These are phyloP conservation scores for Chionodraco myersi DNA, from an alignment of 2,113 vertebrate genomes.

Conservation along the genomic window DNA sequence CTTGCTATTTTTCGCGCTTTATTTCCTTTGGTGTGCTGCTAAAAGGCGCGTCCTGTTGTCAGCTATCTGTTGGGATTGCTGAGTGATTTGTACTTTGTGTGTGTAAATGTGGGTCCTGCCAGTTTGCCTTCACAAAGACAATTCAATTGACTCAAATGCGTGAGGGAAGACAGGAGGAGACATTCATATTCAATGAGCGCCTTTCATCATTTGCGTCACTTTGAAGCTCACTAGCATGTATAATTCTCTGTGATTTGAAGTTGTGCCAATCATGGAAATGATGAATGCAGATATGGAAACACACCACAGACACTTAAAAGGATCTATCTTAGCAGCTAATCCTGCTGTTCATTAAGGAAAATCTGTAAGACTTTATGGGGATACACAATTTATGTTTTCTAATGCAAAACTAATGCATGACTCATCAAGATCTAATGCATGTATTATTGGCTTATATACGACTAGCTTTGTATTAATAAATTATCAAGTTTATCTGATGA, in stretches of 20 bases:
- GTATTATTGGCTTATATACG: conserved; percentile 15
- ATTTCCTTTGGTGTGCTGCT: conserved; percentile 29
- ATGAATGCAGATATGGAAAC: conserved; percentile 55
- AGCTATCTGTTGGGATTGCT: conserved; percentile 48
- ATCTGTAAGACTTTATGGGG: conserved; percentile 11
- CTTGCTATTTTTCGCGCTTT: conserved; percentile 7
- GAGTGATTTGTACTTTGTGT: conserved; percentile 63
- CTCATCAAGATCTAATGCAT: conserved; percentile 27
- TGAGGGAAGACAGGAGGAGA: conserved; percentile 51
- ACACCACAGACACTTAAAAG: conserved; percentile 36
- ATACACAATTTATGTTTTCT: conserved; percentile 19
- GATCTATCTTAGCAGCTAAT: conserved; percentile 19
- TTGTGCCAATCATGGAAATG: conserved; percentile 63
- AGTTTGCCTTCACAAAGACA: conserved; percentile 72
- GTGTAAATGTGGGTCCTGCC: conserved; percentile 66
- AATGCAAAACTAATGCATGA: conserved; percentile 21
- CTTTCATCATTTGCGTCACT: conserved; percentile 72
- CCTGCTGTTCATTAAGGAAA: conserved; percentile 36
- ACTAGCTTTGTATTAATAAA: conserved; percentile 13
- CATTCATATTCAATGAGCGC: conserved; percentile 73
- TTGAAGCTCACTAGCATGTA: conserved; percentile 75
- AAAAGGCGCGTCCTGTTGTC: conserved; percentile 40
- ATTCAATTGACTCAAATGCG: conserved; percentile 52
- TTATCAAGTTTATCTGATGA: background rate
- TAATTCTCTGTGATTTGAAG: conserved; percentile 78